Percentiles rank a stretch among this genome's conserved stretches.
phyloP scores from a whole-genome alignment of 1,140 invertebrate species.

The Aphaenogaster ashmeadi region DNA sequence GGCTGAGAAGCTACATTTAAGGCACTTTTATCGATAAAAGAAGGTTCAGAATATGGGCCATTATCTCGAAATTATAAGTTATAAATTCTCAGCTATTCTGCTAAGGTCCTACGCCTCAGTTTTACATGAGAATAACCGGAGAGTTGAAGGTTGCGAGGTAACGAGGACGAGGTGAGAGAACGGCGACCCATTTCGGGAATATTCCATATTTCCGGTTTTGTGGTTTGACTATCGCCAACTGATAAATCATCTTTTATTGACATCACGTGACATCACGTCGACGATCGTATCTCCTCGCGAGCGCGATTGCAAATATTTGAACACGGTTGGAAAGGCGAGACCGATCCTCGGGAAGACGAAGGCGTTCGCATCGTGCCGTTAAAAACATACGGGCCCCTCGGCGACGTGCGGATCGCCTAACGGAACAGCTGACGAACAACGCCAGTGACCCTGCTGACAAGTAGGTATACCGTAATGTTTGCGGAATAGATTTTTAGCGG shows the following conservation, averaged over 20 bases:
- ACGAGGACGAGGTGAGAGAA: neutral
- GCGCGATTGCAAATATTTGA: neutral
- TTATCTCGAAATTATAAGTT: no score
- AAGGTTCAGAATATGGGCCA: no score
- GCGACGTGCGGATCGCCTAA: neutral
- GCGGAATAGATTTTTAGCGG: slow-evolving; percentile 8
- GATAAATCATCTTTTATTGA: neutral
- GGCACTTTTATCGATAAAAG: no score
- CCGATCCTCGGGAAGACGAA: neutral
- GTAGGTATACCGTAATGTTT: neutral
- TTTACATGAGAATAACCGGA: no score
- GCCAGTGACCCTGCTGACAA: neutral
- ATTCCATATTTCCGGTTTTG: neutral
- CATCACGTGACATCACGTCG: neutral
- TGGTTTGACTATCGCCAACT: neutral
- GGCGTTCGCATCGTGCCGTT: neutral
- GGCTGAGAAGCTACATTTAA: no score
- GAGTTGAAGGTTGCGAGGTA: slow-evolving; percentile 22
- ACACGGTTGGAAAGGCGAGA: neutral
- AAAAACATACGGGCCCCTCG: no score
- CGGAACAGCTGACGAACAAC: slow-evolving; percentile 58
- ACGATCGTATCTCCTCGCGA: neutral
- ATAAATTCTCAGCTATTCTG: no score
- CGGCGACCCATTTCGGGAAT: neutral
- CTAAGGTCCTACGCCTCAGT: no score